Conservation (phyloP, 2,113 vertebrate species). For the Cepphus grylle region DNA sequence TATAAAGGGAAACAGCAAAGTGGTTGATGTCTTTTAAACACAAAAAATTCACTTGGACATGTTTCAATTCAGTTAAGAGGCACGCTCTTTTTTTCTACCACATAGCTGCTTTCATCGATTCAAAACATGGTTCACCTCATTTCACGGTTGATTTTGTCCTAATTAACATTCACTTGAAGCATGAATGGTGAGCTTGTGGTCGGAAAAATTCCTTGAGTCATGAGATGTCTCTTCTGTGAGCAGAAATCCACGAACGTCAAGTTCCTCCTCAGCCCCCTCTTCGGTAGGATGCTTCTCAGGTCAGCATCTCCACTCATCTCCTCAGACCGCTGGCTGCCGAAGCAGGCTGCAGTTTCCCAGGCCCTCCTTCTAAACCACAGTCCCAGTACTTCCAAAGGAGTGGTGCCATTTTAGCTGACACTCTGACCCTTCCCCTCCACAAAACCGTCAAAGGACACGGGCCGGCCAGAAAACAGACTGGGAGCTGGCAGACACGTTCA, state of each 20-base stretch:
- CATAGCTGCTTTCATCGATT: background rate
- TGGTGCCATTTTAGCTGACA: background rate
- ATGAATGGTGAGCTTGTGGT: background rate
- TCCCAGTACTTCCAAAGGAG: background rate
- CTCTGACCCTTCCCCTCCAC: background rate
- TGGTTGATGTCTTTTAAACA: background rate
- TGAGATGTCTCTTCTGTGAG: background rate
- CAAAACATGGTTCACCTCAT: background rate
- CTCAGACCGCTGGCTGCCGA: accelerated
- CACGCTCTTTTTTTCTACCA: accelerated
- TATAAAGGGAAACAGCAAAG: background rate
- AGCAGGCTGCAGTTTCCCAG: background rate
- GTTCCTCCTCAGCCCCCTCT: background rate
- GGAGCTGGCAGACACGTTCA: background rate
- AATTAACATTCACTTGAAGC: background rate
- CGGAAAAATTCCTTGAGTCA: background rate
- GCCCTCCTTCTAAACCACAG: background rate
- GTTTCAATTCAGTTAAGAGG: background rate
- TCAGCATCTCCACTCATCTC: background rate
- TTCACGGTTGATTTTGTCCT: background rate
- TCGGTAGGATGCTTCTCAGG: background rate
- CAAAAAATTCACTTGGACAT: background rate
- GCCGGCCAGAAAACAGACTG: background rate
- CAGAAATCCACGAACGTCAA: background rate
- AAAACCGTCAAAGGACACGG: background rate